phyloP scores from a whole-genome alignment of 2,888 invertebrate genomes.

The Drosophila robusta region DNA sequence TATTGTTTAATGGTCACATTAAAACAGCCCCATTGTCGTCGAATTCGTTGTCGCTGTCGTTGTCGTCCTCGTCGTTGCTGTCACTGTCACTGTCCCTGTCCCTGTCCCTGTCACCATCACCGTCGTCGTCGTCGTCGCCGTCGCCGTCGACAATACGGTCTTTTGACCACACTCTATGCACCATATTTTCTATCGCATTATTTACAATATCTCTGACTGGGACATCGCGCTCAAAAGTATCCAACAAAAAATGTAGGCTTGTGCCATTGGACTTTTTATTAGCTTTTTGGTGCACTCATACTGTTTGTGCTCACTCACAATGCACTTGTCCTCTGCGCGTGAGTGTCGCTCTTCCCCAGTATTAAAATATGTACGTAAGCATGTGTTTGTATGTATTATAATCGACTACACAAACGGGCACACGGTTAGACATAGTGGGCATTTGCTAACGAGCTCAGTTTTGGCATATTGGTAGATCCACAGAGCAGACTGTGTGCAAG shows the following conservation, averaged over 20 bases:
- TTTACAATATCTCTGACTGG: slow-evolving; percentile 19
- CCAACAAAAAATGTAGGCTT: slow-evolving; percentile 52
- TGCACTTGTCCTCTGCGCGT: slow-evolving; percentile 7
- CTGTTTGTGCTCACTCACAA: slow-evolving; percentile 46
- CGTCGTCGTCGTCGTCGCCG: slow-evolving; percentile 22
- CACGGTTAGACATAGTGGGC: not conserved
- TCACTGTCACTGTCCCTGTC: slow-evolving; percentile 8
- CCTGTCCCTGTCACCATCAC: slow-evolving; percentile 35
- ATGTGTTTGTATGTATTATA: slow-evolving; percentile 4
- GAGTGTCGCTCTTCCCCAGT: too few relatives aligned
- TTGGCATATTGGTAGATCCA: slow-evolving; percentile 3
- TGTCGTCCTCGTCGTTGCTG: slow-evolving; percentile 6
- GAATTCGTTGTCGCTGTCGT: slow-evolving; percentile 21
- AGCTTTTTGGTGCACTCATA: slow-evolving; percentile 35
- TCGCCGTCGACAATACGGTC: slow-evolving; percentile 40
- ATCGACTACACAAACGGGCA: not conserved
- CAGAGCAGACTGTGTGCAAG: not conserved
- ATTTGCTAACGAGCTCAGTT: not conserved
- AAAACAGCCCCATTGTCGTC: slow-evolving; percentile 77
- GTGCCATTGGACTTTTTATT: slow-evolving; percentile 54
- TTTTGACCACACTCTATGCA: slow-evolving; percentile 63
- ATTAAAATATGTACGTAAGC: not conserved
- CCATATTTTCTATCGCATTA: slow-evolving; percentile 63
- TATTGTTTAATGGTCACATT: slow-evolving; percentile 81
- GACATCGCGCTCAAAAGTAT: slow-evolving; percentile 52